Evolutionary conservation across 2,888 invertebrate genomes (phyloP), one percentile per base, ranked within the genome.

Genomic region (Mactromeris polynyma): DNA sequence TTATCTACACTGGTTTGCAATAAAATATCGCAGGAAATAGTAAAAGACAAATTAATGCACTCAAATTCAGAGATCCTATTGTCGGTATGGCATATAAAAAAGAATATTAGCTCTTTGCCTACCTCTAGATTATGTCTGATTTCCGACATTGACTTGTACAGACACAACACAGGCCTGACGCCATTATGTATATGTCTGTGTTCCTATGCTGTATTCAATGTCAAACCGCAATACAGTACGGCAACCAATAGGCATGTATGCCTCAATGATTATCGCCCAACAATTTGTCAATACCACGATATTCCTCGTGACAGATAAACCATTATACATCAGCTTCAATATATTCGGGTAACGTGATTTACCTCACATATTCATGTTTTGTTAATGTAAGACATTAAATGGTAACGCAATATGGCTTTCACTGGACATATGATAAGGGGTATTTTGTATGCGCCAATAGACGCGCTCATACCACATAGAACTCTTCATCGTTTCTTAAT

Each of bases 351-450:
- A 26, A 64, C 58, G n/a, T 64, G 26, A 64, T 7, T 64, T 33
- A 33, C 33, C 33, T 73, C 73, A 33, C 73, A 36, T 73, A 73
- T 11, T 73, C 36, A 73, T 3, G 36, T 17, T 14, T 17, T 73
- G 36, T 73, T 73, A 73, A 73, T 36, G 31, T 17, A 33, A 73
- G 36, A 33, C 73, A 73, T 73, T 73, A 73, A 73, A 73, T 73
- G 2, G 73, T 73, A 73, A 73, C 33, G 36, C 36, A 2, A 73
- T 31, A 33, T 73, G 6, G 14, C 36, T 73, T 73, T 73, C 73
- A 73, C 73, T 33, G 33, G 73, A 19, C 6, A 36, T 73, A 73
- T 19, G 73, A 73, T 73, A 33, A 9, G 19, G 2, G 14, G 17
- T 73, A 73, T 73, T 73, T 73, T 73, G 73, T 73, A 26, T 19